Evolutionary conservation across 2,113 vertebrate species (phyloP).

Genomic region (Puma concolor): DNA sequence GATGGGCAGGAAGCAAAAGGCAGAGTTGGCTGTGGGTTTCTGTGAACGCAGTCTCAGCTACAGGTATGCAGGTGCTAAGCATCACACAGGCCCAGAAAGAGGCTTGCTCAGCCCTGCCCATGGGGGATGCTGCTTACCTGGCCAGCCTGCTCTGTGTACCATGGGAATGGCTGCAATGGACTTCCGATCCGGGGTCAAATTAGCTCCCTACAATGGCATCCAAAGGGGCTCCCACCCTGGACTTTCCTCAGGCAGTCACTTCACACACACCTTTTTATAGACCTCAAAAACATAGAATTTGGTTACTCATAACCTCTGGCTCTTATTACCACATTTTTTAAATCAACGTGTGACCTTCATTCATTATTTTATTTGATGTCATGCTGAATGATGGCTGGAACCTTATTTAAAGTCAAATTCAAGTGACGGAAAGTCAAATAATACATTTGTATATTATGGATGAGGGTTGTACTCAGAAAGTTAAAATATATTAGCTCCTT

Average conservation of each 20-base stretch:
- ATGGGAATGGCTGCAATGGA: not conserved
- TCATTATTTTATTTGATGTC: not conserved
- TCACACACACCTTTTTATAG: not conserved
- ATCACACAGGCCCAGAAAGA: not conserved
- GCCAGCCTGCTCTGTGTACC: not conserved
- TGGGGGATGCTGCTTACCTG: not conserved
- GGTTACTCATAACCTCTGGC: not conserved
- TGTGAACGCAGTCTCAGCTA: not conserved
- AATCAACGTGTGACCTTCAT: not conserved
- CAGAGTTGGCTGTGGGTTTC: not conserved
- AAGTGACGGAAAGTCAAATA: not conserved
- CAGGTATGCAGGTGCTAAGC: not conserved
- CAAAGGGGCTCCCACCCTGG: not conserved
- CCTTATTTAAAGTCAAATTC: constrained; percentile 48
- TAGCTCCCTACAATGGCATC: not conserved
- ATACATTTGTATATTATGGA: constrained; percentile 3
- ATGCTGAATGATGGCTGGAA: not conserved
- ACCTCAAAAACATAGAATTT: not conserved
- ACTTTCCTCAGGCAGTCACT: not conserved
- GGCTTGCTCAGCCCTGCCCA: not conserved
- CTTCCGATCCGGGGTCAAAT: not conserved
- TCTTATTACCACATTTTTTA: not conserved
- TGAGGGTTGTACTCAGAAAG: not conserved
- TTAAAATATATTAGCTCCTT: not conserved
- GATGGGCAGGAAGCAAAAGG: not conserved